These are phyloP conservation scores for Drosophila triauraria DNA, from an alignment of 1,140 invertebrate species.

Conservation along the genomic window DNA sequence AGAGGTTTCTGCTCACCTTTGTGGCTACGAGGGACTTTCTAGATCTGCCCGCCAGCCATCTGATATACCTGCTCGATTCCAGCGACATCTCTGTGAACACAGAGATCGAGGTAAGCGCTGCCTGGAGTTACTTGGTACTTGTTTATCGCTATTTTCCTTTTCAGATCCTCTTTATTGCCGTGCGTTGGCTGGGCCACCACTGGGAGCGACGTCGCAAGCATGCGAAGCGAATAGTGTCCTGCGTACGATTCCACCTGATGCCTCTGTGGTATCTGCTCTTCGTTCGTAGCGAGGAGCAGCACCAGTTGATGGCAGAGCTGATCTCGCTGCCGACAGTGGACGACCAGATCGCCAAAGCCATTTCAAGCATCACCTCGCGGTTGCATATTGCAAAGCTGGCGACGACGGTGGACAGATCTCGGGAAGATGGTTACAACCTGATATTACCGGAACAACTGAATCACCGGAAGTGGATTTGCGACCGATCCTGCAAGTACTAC, in stretches of 20 bases:
- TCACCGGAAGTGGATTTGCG: conserved; percentile 51
- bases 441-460: neutral
- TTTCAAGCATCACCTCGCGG: conserved; percentile 38
- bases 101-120: conserved; percentile 86
- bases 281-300: conserved; percentile 46
- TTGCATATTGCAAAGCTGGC: conserved; percentile 38
- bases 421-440: neutral
- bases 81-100: conserved; percentile 89
- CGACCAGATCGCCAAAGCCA: conserved; percentile 33
- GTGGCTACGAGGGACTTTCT: conserved; percentile 90
- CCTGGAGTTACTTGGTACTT: neutral
- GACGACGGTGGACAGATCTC: neutral
- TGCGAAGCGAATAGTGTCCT: conserved; percentile 15
- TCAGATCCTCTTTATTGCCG: conserved; percentile 48
- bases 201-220: conserved; percentile 32
- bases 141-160: neutral
- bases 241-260: conserved; percentile 53
- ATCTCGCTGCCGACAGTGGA: conserved; percentile 19
- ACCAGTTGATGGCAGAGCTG: conserved; percentile 22
- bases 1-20: conserved; percentile 90
- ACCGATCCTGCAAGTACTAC: conserved; percentile 48
- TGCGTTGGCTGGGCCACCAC: conserved; percentile 61
- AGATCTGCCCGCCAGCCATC: conserved; percentile 88
- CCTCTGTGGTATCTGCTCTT: conserved; percentile 65
- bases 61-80: conserved; percentile 88